Conservation (phyloP, 2,113 vertebrate genomes). For the Irena cyanogastra region DNA sequence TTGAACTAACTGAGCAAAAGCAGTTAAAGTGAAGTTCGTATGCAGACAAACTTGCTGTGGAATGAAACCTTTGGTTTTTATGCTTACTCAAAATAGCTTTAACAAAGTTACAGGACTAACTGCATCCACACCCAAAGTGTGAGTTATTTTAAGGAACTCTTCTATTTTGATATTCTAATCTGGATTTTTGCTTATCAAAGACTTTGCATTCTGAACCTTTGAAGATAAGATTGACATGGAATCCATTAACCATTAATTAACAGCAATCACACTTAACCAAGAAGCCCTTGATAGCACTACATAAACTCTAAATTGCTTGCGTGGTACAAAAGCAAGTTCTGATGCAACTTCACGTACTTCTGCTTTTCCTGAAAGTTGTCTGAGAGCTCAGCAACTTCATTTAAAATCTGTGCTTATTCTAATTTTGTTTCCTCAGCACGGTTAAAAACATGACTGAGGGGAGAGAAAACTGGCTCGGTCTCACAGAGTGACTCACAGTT, state of each 20-base stretch:
- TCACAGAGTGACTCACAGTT: background rate
- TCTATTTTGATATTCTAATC: background rate
- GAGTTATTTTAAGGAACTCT: constrained; percentile 14
- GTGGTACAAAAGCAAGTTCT: background rate
- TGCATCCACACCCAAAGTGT: background rate
- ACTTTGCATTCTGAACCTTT: background rate
- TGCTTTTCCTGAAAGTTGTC: constrained; percentile 1
- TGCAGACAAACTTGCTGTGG: background rate
- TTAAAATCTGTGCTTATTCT: background rate
- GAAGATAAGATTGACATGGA: background rate
- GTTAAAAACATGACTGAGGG: background rate
- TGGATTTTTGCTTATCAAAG: background rate
- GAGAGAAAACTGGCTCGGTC: constrained; percentile 5
- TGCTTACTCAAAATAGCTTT: background rate
- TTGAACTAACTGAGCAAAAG: background rate
- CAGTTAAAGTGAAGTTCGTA: background rate
- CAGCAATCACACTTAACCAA: background rate
- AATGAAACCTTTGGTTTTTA: background rate
- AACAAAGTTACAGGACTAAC: background rate
- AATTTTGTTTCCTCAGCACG: background rate
- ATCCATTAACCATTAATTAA: background rate
- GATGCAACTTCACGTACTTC: background rate
- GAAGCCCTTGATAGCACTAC: background rate
- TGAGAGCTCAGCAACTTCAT: background rate
- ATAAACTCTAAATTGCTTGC: background rate